Percentiles rank a stretch among this genome's conserved stretches.
phyloP scores from a whole-genome alignment of 1,140 invertebrate species.

The Antheraea pernyi region DNA sequence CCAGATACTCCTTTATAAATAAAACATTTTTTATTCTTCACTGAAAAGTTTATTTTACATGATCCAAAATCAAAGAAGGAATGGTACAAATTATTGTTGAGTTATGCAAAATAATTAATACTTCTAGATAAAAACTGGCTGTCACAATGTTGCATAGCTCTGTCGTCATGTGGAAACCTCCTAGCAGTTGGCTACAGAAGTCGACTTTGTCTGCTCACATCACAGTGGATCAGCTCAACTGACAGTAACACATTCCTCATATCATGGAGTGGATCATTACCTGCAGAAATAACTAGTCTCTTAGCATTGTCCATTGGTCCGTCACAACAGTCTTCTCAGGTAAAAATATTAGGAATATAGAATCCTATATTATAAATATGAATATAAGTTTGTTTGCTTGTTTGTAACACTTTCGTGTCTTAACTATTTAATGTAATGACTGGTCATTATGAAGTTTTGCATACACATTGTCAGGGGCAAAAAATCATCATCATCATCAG shows the following conservation, averaged over 20 bases:
- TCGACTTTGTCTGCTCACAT: constrained; percentile 83
- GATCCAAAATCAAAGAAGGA: neutral
- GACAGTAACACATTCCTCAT: constrained; percentile 77
- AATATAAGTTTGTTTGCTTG: too few species aligned
- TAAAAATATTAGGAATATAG: constrained; percentile 38
- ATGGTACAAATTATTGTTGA: neutral
- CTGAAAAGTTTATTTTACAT: neutral
- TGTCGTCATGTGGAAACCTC: constrained; percentile 87
- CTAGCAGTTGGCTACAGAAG: constrained; percentile 84
- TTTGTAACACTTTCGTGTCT: too few species aligned
- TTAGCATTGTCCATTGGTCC: constrained; percentile 77
- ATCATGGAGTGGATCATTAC: constrained; percentile 79
- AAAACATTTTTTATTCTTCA: too few species aligned
- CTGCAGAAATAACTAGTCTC: constrained; percentile 72
- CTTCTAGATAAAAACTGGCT: constrained; percentile 85
- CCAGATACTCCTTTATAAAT: too few species aligned
- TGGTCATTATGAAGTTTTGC: too few species aligned
- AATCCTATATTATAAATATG: too few species aligned
- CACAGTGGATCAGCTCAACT: constrained; percentile 81
- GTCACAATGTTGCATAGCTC: constrained; percentile 84
- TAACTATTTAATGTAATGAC: too few species aligned
- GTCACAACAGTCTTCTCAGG: constrained; percentile 84
- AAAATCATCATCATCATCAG: too few species aligned
- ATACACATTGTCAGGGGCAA: too few species aligned
- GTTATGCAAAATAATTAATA: neutral